Evolutionary conservation across 2,797 vertebrate genomes (phyloP).

Genomic region (Cossypha dichroa): DNA sequence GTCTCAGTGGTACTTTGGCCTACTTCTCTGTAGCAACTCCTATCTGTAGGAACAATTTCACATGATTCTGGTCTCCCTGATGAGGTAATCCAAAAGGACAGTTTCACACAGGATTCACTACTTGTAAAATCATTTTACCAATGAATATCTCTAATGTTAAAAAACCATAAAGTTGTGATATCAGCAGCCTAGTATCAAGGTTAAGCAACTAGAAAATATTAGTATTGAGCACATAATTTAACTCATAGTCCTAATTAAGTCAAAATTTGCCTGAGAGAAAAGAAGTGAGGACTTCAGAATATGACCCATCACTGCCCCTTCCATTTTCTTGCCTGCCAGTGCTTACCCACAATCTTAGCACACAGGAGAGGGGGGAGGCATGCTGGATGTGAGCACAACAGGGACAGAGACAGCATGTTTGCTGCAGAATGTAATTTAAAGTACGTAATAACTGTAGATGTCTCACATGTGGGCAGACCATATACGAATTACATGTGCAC

Average conservation of each 20-base stretch:
- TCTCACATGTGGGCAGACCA: neutral
- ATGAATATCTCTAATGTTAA: neutral
- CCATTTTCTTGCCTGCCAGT: neutral
- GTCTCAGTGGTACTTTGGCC: neutral
- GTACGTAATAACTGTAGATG: neutral
- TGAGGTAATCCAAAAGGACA: neutral
- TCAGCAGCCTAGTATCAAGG: neutral
- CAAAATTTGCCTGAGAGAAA: neutral
- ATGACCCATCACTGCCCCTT: neutral
- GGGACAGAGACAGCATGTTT: neutral
- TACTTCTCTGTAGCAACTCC: neutral
- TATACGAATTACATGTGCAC: neutral
- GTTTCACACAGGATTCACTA: neutral
- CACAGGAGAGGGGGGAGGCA: neutral
- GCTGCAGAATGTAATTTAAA: neutral
- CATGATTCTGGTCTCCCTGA: accelerated
- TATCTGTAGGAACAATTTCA: neutral
- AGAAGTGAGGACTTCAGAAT: neutral
- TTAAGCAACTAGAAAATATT: neutral
- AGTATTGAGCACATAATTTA: neutral
- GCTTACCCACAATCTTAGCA: neutral
- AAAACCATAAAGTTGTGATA: neutral
- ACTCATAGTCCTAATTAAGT: neutral
- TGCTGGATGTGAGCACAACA: neutral
- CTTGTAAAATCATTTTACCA: neutral